Conservation (phyloP, 1,140 invertebrate species). For the Eulimnadia texana region DNA sequence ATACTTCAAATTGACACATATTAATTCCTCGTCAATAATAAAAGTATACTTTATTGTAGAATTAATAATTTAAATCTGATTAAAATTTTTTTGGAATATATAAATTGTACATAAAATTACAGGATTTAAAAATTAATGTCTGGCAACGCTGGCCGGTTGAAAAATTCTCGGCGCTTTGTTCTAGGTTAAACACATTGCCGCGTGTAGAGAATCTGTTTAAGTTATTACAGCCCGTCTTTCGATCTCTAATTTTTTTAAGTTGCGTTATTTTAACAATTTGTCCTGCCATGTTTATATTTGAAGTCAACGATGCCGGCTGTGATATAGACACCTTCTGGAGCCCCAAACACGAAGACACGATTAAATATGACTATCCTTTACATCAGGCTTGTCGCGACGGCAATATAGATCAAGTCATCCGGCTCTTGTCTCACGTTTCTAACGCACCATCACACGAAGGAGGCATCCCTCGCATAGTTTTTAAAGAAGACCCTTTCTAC, state of each 20-base stretch:
- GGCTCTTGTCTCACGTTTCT: background rate
- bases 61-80: no score
- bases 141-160: background rate
- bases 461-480: conserved; percentile 1
- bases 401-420: background rate
- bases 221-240: no score
- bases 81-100: no score
- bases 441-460: background rate
- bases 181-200: no score
- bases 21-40: no score
- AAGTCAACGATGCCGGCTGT: background rate
- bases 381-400: conserved; percentile 6
- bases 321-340: background rate
- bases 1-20: no score
- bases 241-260: no score
- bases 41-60: no score
- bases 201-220: no score
- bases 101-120: no score
- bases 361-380: background rate
- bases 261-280: background rate
- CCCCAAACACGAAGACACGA: background rate
- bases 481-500: conserved; percentile 6
- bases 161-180: background rate
- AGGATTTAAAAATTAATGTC: background rate
- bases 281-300: background rate